A percentile compares a stretch with the other conserved stretches of the same genome.
phyloP scores from a whole-genome alignment of 2,797 vertebrate species.

The Saxicola maurus region DNA sequence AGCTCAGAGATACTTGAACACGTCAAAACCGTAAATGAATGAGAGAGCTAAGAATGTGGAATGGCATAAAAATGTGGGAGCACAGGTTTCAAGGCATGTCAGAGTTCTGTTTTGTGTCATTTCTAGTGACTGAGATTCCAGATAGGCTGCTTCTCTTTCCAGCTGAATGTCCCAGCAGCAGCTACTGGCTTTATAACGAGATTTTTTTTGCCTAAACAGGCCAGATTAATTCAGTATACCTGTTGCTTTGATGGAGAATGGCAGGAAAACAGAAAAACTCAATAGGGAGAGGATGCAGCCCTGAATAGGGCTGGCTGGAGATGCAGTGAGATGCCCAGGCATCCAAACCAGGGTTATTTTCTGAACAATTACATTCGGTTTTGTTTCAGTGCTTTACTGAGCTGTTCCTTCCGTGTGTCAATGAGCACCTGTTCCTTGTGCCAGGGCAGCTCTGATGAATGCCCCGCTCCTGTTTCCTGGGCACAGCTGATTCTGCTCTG shows the following conservation, averaged over 20 bases:
- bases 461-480: background rate
- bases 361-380: background rate
- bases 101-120: background rate
- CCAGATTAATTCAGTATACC: background rate
- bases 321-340: background rate
- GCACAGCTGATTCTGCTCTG: background rate
- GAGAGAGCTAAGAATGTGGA: background rate
- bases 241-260: background rate
- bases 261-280: background rate
- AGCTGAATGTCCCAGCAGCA: background rate
- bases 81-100: background rate
- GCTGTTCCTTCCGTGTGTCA: background rate
- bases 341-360: background rate
- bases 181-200: background rate
- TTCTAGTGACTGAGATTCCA: background rate
- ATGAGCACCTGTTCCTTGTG: background rate
- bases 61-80: background rate
- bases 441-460: background rate
- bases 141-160: background rate
- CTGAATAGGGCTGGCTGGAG: background rate
- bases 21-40: background rate
- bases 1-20: background rate
- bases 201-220: background rate
- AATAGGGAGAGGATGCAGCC: accelerated
- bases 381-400: background rate